phyloP scores from a whole-genome alignment of 2,797 vertebrate genomes.

The Smutsia temminckii region DNA sequence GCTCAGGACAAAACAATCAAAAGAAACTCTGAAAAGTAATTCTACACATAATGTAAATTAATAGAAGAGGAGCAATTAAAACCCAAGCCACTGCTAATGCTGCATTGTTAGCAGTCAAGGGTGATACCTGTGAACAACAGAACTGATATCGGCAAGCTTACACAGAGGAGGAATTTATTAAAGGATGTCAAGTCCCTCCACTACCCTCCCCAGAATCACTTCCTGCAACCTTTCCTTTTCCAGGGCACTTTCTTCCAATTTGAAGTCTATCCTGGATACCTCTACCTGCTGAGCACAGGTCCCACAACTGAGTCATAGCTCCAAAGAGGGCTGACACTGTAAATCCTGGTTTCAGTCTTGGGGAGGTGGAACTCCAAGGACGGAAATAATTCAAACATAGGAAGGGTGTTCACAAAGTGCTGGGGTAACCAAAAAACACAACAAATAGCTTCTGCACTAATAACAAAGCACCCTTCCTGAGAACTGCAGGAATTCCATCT shows the following conservation, averaged over 20 bases:
- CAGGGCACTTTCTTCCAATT: not conserved
- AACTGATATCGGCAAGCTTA: not conserved
- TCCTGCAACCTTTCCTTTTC: not conserved
- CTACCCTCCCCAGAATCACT: not conserved
- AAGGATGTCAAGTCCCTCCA: not conserved
- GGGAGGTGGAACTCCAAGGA: not conserved
- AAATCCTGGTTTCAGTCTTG: not conserved
- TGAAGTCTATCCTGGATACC: not conserved
- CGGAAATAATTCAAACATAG: not conserved
- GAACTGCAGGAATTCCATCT: not conserved
- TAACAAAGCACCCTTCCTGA: not conserved
- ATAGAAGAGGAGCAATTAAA: not conserved
- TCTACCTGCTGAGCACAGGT: not conserved
- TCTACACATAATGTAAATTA: not conserved
- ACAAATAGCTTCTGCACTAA: not conserved
- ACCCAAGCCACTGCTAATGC: not conserved
- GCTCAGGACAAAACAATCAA: not conserved
- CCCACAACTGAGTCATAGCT: not conserved
- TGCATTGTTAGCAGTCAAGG: not conserved
- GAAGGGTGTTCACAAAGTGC: slow-evolving; percentile 13
- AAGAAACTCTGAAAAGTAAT: not conserved
- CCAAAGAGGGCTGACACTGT: not conserved
- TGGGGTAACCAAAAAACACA: not conserved
- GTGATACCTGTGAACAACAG: not conserved
- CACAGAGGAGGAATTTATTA: not conserved